Evolutionary conservation across 2,888 invertebrate genomes (phyloP).

Genomic region (Agriotes lineatus): DNA sequence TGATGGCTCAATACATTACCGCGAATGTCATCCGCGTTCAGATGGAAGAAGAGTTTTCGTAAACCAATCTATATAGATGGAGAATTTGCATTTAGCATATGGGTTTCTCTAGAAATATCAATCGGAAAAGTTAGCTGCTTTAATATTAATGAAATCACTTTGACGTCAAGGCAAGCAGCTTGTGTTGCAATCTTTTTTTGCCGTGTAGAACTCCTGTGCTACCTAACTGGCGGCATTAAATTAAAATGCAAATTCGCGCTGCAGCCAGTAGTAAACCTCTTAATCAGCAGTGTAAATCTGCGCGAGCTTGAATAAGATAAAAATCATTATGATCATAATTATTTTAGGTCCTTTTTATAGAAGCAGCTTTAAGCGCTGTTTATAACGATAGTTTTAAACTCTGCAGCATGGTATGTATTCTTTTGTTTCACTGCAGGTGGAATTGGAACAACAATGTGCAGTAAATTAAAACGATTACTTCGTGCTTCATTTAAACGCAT

Average conservation of each 20-base stretch:
- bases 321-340: too few species aligned
- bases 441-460: too few species aligned
- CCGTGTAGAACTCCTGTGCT: neutral
- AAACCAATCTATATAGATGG: constrained; percentile 17
- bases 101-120: constrained; percentile 17
- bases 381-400: too few species aligned
- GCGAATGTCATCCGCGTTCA: constrained; percentile 17
- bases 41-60: constrained; percentile 22
- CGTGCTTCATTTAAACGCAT: too few species aligned
- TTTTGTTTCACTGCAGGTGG: too few species aligned
- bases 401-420: too few species aligned
- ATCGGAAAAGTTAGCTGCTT: constrained; percentile 20
- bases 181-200: constrained; percentile 2
- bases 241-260: constrained; percentile 4
- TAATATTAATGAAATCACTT: constrained; percentile 17
- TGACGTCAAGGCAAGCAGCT: neutral
- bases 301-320: too few species aligned
- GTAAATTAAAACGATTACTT: too few species aligned
- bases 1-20: constrained; percentile 21
- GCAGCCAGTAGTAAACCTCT: neutral
- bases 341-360: too few species aligned
- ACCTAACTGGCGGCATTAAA: neutral
- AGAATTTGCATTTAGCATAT: constrained; percentile 23
- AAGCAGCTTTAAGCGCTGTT: too few species aligned
- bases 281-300: neutral